Percentiles rank a stretch among this genome's conserved stretches.
Evolutionary conservation across 2,888 invertebrate species (phyloP).

Genomic region (Eupithecia tripunctaria): DNA sequence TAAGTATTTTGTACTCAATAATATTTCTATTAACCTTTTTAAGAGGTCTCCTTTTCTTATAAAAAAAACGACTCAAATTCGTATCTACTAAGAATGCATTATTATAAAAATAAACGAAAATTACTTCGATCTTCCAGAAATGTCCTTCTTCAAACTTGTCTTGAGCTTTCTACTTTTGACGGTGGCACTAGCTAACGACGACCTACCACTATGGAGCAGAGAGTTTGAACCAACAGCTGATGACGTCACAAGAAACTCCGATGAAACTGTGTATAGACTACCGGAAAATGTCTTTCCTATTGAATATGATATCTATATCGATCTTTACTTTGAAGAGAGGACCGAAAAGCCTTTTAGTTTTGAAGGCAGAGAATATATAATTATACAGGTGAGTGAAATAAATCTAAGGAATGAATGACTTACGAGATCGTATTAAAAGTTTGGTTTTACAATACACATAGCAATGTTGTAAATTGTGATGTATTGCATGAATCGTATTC

Average conservation of each 20-base stretch:
- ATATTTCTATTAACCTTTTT: neutral
- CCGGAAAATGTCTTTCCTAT: constrained; percentile 70
- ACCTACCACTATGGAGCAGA: constrained; percentile 57
- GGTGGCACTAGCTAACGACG: constrained; percentile 57
- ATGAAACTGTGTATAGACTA: constrained; percentile 62
- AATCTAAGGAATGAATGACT: neutral
- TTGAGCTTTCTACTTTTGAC: constrained; percentile 56
- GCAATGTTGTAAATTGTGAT: neutral
- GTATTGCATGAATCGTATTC: neutral
- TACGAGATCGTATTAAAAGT: neutral
- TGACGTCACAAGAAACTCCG: constrained; percentile 49
- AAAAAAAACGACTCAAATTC: neutral
- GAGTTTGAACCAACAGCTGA: constrained; percentile 59
- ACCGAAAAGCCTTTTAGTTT: constrained; percentile 68
- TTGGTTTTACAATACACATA: neutral
- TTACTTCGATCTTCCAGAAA: constrained; percentile 48
- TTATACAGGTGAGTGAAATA: constrained; percentile 62
- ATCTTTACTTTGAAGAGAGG: constrained; percentile 70
- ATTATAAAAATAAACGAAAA: neutral
- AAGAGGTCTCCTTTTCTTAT: neutral
- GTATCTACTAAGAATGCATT: neutral
- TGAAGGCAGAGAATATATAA: constrained; percentile 67
- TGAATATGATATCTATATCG: constrained; percentile 72
- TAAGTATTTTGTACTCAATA: constrained; percentile 40
- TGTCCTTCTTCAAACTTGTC: constrained; percentile 54